Conservation (phyloP, 2,888 invertebrate species). For the Chromoteleia sp. region DNA sequence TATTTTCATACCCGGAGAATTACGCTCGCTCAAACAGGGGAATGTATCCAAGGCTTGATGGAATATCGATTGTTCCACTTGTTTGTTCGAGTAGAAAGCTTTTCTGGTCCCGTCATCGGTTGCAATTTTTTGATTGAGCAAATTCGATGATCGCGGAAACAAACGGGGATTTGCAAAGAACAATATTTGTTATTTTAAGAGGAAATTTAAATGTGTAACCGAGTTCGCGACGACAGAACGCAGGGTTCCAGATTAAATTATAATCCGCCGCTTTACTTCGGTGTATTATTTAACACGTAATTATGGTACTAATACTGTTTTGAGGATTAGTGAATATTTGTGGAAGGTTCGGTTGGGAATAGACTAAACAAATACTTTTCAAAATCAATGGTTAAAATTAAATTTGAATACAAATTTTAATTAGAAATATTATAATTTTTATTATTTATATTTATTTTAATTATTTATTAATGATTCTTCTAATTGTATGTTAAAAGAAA, state of each 20-base stretch:
- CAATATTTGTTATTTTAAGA: constrained; percentile 1
- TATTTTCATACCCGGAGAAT: constrained; percentile 56
- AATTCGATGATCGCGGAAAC: constrained; percentile 44
- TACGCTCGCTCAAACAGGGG: constrained; percentile 33
- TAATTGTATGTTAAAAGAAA: too few species aligned
- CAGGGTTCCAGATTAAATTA: background rate
- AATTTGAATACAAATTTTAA: too few species aligned
- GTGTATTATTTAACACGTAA: background rate
- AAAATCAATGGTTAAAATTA: too few species aligned
- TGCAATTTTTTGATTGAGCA: constrained; percentile 52
- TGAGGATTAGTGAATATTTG: too few species aligned
- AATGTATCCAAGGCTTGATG: constrained; percentile 52
- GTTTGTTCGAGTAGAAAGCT: constrained; percentile 75
- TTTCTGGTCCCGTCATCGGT: constrained; percentile 26
- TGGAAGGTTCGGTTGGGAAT: too few species aligned
- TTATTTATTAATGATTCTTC: too few species aligned
- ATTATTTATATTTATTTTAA: too few species aligned
- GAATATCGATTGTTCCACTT: constrained; percentile 76
- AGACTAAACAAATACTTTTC: too few species aligned
- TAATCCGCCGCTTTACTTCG: background rate
- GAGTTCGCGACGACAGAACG: too few species aligned
- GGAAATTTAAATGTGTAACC: background rate
- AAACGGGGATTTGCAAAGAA: constrained; percentile 5
- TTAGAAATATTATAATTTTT: too few species aligned
- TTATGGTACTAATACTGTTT: background rate